phyloP scores from a whole-genome alignment of 35 echinoderm and acorn worm genomes.

The Patiria miniata region DNA sequence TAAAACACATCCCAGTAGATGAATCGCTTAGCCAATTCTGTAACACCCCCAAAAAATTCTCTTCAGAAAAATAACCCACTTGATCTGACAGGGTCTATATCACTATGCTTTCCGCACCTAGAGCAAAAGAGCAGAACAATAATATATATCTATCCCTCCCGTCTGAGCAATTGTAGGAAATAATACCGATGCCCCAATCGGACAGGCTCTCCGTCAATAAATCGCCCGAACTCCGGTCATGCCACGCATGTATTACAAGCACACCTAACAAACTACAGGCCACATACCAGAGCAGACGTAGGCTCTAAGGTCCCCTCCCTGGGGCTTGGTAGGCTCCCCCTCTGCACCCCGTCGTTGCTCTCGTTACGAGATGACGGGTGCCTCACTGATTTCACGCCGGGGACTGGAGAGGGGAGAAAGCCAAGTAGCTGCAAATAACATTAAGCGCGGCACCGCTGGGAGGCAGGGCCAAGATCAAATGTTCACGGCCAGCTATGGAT shows the following conservation, averaged over 20 bases:
- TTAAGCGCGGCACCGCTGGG: background rate
- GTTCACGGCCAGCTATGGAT: conserved; percentile 6
- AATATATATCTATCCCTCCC: conserved; percentile 23
- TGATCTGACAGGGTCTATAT: background rate
- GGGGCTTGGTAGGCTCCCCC: background rate
- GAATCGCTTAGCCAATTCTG: too few species aligned
- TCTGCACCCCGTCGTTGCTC: background rate
- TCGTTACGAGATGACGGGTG: background rate
- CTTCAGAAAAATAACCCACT: background rate
- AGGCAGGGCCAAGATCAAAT: background rate
- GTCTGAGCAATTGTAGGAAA: conserved; percentile 24
- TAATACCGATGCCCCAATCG: background rate
- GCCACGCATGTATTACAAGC: background rate
- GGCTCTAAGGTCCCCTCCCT: background rate
- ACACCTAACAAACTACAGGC: background rate
- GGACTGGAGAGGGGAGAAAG: background rate
- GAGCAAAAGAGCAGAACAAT: conserved; percentile 16
- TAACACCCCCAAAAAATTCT: too few species aligned
- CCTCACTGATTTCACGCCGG: background rate
- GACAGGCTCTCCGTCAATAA: background rate
- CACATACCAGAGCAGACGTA: background rate
- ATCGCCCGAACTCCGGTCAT: background rate
- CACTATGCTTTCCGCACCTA: background rate
- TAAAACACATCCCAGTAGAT: too few species aligned
- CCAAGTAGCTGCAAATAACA: conserved; percentile 22